These are phyloP conservation scores for Carcinoscorpius rotundicauda DNA, from an alignment of 1,140 invertebrate species.

Conservation along the genomic window DNA sequence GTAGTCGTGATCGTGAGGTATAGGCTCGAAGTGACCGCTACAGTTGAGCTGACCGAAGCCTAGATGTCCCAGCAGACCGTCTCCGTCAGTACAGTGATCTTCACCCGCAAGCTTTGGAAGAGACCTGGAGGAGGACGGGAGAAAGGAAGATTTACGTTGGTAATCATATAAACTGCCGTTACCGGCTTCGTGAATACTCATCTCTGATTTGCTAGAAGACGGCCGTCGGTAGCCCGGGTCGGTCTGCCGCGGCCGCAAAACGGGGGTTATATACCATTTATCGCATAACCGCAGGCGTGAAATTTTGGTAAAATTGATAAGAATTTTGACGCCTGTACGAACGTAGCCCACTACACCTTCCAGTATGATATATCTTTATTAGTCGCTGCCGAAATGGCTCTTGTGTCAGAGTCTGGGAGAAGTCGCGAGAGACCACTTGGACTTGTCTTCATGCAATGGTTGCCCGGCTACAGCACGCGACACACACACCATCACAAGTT, in stretches of 20 bases:
- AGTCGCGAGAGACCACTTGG: too few species aligned
- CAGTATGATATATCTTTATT: too few species aligned
- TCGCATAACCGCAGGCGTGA: conserved; percentile 87
- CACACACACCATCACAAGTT: too few species aligned
- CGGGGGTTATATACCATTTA: conserved; percentile 89
- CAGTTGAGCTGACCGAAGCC: too few species aligned
- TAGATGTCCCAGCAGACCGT: too few species aligned
- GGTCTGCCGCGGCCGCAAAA: conserved; percentile 68
- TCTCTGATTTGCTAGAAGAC: neutral
- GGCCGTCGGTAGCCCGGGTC: conserved; percentile 51
- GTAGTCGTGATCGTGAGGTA: conserved; percentile 92
- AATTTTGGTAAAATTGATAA: conserved; percentile 55
- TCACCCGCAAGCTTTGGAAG: conserved; percentile 91
- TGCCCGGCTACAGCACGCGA: too few species aligned
- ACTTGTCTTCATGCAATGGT: too few species aligned
- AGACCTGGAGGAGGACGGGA: conserved; percentile 54
- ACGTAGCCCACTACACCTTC: too few species aligned
- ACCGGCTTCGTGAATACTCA: conserved; percentile 4
- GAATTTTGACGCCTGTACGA: conserved; percentile 41
- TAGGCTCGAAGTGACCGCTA: conserved; percentile 65
- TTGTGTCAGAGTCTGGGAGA: too few species aligned
- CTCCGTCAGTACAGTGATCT: conserved; percentile 55
- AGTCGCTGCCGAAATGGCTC: too few species aligned
- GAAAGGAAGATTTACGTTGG: neutral
- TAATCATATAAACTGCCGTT: neutral